phyloP scores from a whole-genome alignment of 1,140 invertebrate species.

The Anoplophora glabripennis region DNA sequence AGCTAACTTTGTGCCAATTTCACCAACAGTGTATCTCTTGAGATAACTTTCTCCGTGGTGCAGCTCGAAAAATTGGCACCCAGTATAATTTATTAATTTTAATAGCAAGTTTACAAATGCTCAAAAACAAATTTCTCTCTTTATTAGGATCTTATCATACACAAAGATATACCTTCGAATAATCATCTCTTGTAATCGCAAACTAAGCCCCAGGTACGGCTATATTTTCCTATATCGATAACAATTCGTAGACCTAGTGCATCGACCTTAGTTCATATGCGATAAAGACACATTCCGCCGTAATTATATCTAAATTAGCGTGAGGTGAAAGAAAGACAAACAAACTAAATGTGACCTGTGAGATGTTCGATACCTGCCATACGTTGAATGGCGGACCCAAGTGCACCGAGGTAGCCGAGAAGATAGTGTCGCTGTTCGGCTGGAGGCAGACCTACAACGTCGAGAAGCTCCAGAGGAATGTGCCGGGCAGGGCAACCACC shows the following conservation, averaged over 20 bases:
- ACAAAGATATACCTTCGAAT: no score
- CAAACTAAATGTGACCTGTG: slow-evolving; percentile 17
- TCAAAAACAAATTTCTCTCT: no score
- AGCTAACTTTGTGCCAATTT: no score
- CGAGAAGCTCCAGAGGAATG: slow-evolving; percentile 66
- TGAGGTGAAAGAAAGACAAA: not conserved
- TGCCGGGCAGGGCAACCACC: slow-evolving; percentile 54
- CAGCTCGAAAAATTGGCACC: no score
- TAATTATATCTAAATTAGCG: not conserved
- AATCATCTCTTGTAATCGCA: no score
- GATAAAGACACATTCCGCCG: not conserved
- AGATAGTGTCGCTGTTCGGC: slow-evolving; percentile 67
- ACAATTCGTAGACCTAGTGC: not conserved
- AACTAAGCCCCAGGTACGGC: no score
- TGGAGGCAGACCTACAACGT: slow-evolving; percentile 75
- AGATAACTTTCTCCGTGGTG: no score
- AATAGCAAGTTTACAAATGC: no score
- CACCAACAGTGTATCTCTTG: no score
- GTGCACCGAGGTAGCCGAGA: slow-evolving; percentile 65
- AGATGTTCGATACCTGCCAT: slow-evolving; percentile 49
- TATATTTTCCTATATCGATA: not conserved
- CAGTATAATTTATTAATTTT: no score
- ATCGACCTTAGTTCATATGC: not conserved
- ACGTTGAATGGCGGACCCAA: slow-evolving; percentile 47
- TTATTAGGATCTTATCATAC: no score